Evolutionary conservation across 2,888 invertebrate species (phyloP).

Genomic region (Drosophila longiperda): DNA sequence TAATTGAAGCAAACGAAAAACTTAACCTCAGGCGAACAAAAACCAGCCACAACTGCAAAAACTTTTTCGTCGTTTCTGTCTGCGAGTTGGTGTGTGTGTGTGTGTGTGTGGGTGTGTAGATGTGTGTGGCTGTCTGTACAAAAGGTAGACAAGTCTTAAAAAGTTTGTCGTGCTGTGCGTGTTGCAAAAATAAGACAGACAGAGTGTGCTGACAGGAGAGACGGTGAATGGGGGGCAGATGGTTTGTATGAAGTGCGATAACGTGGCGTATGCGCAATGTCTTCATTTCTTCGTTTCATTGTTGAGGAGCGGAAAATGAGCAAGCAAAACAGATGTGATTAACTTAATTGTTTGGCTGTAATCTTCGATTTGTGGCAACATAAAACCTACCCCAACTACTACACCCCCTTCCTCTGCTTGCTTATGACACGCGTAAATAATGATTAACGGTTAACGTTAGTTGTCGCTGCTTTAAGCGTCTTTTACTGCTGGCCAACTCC

Average conservation of each 20-base stretch:
- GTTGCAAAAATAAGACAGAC: neutral
- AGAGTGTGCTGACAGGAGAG: neutral
- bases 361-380: conserved; percentile 73
- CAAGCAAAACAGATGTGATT: conserved; percentile 70
- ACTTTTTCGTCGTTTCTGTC: conserved; percentile 47
- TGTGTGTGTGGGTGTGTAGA: neutral
- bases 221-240: no score
- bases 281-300: conserved; percentile 50
- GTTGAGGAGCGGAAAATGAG: conserved; percentile 29
- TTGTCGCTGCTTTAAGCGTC: conserved; percentile 65
- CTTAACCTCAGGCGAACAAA: conserved; percentile 67
- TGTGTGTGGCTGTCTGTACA: conserved; percentile 13
- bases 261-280: conserved; percentile 66
- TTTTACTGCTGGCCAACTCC: conserved; percentile 62
- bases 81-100: conserved; percentile 2
- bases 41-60: conserved; percentile 31
- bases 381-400: neutral
- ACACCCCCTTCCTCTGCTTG: neutral
- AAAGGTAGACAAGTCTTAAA: conserved; percentile 62
- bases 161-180: conserved; percentile 44
- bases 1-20: conserved; percentile 82
- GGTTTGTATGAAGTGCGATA: conserved; percentile 22
- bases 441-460: conserved; percentile 73
- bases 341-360: conserved; percentile 75
- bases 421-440: conserved; percentile 64